Conservation (phyloP, 2,113 vertebrate genomes). For the Chitala chitala region DNA sequence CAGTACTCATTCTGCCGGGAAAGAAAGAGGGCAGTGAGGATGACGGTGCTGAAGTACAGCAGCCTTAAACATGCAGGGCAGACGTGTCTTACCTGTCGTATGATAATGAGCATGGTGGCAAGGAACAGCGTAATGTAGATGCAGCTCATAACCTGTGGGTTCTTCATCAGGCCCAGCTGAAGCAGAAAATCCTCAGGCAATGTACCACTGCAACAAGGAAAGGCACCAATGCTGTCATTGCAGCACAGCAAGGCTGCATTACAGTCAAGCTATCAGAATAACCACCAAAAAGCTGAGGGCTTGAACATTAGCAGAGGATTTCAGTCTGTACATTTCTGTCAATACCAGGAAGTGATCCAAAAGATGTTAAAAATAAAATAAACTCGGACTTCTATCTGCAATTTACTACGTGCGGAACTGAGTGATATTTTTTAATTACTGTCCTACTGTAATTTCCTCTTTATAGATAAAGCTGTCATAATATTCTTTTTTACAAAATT, state of each 20-base stretch:
- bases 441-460: too few species aligned
- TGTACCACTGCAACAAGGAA: conserved; percentile 12
- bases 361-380: too few species aligned
- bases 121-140: conserved; percentile 88
- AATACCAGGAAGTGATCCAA: too few species aligned
- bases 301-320: background rate
- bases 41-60: background rate
- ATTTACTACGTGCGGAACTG: too few species aligned
- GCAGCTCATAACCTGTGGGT: conserved; percentile 70
- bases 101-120: conserved; percentile 79
- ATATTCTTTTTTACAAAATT: too few species aligned
- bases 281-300: background rate
- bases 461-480: too few species aligned
- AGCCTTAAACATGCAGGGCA: background rate
- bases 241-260: background rate
- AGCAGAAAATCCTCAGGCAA: conserved; percentile 17
- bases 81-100: conserved; percentile 71
- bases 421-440: too few species aligned
- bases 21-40: background rate
- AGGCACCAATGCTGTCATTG: conserved; percentile 5
- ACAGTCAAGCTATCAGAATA: background rate
- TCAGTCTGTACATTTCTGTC: too few species aligned
- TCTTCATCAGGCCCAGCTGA: conserved; percentile 56
- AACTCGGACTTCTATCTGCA: too few species aligned
- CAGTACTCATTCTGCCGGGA: conserved; percentile 79